Percentiles rank a stretch among this genome's conserved stretches.
These are phyloP conservation scores for Myodes glareolus DNA, from an alignment of 2,113 vertebrate genomes.

Conservation along the genomic window DNA sequence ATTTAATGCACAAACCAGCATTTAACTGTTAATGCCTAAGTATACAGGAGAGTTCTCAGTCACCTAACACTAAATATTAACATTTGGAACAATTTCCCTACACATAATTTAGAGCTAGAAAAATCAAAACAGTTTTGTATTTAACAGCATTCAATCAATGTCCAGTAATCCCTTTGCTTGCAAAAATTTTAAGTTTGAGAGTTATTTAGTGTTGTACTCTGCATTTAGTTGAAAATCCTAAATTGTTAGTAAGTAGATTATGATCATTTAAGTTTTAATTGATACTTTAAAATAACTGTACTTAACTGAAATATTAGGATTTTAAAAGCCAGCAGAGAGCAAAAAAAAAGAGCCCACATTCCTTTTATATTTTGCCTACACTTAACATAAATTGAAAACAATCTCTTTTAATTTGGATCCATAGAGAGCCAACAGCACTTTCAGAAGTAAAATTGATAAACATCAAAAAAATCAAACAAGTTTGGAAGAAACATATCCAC, in stretches of 20 bases:
- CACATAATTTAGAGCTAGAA: slow-evolving; percentile 24
- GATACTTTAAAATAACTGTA: slow-evolving; percentile 12
- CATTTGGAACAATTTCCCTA: slow-evolving; percentile 36
- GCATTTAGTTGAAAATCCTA: slow-evolving; percentile 1
- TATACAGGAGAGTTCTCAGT: slow-evolving; percentile 25
- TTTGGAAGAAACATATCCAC: neutral
- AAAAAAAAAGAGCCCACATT: neutral
- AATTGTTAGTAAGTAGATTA: neutral
- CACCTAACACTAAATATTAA: slow-evolving; percentile 70
- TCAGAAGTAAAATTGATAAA: neutral
- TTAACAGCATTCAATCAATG: slow-evolving; percentile 50
- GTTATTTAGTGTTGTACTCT: neutral
- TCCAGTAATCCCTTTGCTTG: neutral
- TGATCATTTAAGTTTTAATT: neutral
- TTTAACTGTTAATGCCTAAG: slow-evolving; percentile 56
- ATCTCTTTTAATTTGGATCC: neutral
- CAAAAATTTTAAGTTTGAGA: neutral
- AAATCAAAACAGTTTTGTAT: neutral
- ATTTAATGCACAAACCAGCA: slow-evolving; percentile 74
- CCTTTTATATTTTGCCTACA: slow-evolving; percentile 6
- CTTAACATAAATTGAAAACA: neutral
- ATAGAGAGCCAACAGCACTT: neutral
- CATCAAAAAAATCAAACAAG: neutral
- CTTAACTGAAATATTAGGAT: neutral
- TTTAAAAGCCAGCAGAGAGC: neutral